Conservation (phyloP, 1,140 invertebrate species). For the Anastrepha obliqua region DNA sequence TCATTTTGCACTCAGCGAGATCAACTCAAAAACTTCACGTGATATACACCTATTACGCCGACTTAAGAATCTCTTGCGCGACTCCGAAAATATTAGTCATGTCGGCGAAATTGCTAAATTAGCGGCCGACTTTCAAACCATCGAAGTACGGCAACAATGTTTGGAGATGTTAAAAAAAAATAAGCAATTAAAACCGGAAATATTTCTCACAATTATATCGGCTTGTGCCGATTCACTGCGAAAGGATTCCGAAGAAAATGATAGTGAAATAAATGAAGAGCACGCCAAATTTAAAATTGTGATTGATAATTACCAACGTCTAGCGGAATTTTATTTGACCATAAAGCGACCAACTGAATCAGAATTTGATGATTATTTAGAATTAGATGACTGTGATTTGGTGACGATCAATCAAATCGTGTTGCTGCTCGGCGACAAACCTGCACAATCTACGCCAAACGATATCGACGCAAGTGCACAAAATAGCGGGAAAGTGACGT, state of each 20-base stretch:
- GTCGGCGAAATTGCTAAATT: slow-evolving; percentile 76
- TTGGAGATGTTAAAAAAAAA: slow-evolving; percentile 82
- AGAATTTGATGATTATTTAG: slow-evolving; percentile 61
- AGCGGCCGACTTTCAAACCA: slow-evolving; percentile 83
- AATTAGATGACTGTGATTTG: slow-evolving; percentile 67
- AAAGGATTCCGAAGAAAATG: background rate
- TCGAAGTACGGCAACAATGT: slow-evolving; percentile 82
- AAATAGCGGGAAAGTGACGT: slow-evolving; percentile 47
- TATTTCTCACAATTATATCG: slow-evolving; percentile 66
- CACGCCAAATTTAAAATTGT: slow-evolving; percentile 50
- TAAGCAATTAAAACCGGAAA: slow-evolving; percentile 67
- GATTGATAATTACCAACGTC: slow-evolving; percentile 66
- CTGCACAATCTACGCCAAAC: background rate
- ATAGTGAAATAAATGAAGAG: slow-evolving; percentile 10
- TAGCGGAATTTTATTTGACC: slow-evolving; percentile 66
- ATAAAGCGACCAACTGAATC: slow-evolving; percentile 33
- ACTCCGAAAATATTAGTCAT: slow-evolving; percentile 76
- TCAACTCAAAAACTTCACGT: slow-evolving; percentile 88
- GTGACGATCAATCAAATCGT: slow-evolving; percentile 71
- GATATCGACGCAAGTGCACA: background rate
- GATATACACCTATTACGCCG: slow-evolving; percentile 91
- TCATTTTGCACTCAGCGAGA: slow-evolving; percentile 90
- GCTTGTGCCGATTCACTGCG: slow-evolving; percentile 58
- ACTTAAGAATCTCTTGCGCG: slow-evolving; percentile 81
- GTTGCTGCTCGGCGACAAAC: slow-evolving; percentile 60